A percentile compares a stretch with the other conserved stretches of the same genome.
These are phyloP conservation scores for Lasiurus cinereus DNA, from an alignment of 2,113 vertebrate species.

Conservation along the genomic window DNA sequence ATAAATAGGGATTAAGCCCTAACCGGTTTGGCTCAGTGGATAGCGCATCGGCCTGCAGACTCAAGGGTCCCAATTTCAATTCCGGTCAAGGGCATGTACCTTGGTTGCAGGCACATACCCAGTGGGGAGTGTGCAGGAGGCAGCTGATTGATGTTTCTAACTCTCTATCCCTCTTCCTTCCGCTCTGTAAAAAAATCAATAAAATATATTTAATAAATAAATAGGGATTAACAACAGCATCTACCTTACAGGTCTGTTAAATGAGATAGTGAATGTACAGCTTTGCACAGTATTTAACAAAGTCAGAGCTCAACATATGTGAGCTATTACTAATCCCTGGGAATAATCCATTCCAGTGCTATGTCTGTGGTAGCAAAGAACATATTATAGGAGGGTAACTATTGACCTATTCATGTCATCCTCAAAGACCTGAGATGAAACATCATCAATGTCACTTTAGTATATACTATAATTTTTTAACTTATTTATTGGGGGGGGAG, in stretches of 20 bases:
- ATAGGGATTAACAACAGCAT: neutral
- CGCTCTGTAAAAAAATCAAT: too few relatives aligned
- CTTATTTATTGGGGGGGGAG: neutral
- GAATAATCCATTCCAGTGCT: neutral
- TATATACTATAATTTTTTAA: neutral
- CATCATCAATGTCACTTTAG: neutral
- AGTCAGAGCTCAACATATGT: slow-evolving; percentile 23
- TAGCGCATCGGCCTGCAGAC: too few relatives aligned
- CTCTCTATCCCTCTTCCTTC: too few relatives aligned
- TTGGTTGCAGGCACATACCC: too few relatives aligned
- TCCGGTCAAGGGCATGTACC: too few relatives aligned
- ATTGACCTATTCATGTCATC: neutral
- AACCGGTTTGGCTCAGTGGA: too few relatives aligned
- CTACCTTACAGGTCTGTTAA: neutral
- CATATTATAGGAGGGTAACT: neutral
- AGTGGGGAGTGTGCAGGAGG: too few relatives aligned
- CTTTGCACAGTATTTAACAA: slow-evolving; percentile 20
- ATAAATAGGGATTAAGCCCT: neutral
- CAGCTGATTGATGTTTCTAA: too few relatives aligned
- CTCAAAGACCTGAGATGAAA: slow-evolving; percentile 16
- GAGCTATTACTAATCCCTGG: slow-evolving; percentile 18
- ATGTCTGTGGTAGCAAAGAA: neutral
- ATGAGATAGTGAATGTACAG: neutral
- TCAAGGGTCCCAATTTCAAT: too few relatives aligned
- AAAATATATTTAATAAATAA: neutral